Evolutionary conservation across 1,140 invertebrate species (phyloP).

Genomic region (Cephus cinctus): DNA sequence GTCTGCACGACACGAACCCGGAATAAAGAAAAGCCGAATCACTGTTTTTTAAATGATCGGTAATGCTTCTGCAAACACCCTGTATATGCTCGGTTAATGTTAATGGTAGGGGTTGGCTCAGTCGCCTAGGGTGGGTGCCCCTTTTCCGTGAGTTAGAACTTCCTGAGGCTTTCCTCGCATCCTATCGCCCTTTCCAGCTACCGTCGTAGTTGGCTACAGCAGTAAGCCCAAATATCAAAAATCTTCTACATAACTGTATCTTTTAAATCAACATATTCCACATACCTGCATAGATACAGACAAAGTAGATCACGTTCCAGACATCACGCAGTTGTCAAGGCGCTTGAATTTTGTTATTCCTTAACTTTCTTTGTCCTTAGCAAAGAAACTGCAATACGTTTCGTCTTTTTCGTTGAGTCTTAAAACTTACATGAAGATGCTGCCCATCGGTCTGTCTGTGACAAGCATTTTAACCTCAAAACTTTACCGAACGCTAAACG

Average conservation of each 20-base stretch:
- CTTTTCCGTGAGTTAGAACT: constrained; percentile 43
- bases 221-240: neutral
- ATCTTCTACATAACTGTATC: too few species aligned
- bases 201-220: neutral
- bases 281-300: neutral
- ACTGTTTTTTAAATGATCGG: constrained; percentile 33
- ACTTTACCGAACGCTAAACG: too few species aligned
- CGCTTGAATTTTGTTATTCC: too few species aligned
- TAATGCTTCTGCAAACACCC: constrained; percentile 39
- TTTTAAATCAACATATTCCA: neutral
- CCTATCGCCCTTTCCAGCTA: constrained; percentile 14
- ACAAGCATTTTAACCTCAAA: too few species aligned
- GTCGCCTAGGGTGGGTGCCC: constrained; percentile 22
- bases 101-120: constrained; percentile 37
- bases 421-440: too few species aligned
- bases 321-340: neutral
- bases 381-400: too few species aligned
- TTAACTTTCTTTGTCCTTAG: too few species aligned
- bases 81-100: constrained; percentile 42
- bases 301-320: neutral
- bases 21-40: too few species aligned
- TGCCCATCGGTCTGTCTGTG: too few species aligned
- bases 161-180: constrained; percentile 42
- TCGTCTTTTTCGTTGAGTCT: too few species aligned
- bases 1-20: too few species aligned